Conservation (phyloP, 2,797 vertebrate species). For the Pangasius macronema region DNA sequence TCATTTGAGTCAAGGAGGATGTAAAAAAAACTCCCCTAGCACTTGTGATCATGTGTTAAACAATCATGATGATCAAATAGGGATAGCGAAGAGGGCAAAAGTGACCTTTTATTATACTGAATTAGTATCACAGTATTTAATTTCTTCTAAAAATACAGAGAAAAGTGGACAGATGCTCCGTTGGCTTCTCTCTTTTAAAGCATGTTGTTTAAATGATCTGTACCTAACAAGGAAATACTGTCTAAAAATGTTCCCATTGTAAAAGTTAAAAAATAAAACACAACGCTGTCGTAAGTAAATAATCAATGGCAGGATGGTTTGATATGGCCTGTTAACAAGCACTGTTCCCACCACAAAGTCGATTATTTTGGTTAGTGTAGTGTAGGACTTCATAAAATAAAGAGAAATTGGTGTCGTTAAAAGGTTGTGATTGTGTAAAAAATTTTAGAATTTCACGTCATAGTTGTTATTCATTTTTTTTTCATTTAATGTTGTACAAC, state of each 20-base stretch:
- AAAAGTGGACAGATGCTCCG: not conserved
- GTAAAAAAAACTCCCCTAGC: not conserved
- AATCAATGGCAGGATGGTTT: not conserved
- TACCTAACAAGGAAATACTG: not conserved
- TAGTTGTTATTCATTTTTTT: too few species aligned
- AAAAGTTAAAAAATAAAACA: not conserved
- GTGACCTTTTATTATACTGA: not conserved
- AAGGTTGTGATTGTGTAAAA: too few species aligned
- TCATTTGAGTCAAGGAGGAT: conserved; percentile 12
- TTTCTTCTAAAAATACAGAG: not conserved
- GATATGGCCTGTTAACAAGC: not conserved
- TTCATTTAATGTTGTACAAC: not conserved
- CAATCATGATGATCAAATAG: not conserved
- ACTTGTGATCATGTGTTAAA: not conserved
- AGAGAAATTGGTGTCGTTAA: too few species aligned
- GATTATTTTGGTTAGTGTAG: too few species aligned
- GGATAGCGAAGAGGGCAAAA: not conserved
- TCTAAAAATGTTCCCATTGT: not conserved
- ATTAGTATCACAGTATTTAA: too few species aligned
- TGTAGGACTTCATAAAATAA: too few species aligned
- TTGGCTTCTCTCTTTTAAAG: not conserved
- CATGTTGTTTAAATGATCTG: not conserved
- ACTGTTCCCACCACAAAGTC: too few species aligned
- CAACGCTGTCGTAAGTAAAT: not conserved
- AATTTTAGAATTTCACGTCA: too few species aligned